These are phyloP conservation scores for Aphaenogaster floridana DNA, from an alignment of 1,140 invertebrate species.

Conservation along the genomic window DNA sequence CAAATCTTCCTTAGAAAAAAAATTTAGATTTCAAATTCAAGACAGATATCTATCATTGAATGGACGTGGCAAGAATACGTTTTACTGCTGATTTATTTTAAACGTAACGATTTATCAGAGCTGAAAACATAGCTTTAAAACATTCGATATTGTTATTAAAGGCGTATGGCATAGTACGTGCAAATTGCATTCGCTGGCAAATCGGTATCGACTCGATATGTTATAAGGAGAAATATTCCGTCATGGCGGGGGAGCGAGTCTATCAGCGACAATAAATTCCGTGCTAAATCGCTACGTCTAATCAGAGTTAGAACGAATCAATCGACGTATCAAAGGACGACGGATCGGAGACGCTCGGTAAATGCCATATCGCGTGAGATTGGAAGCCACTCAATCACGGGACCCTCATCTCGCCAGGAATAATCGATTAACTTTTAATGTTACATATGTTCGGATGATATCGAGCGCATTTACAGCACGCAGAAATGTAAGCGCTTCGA, in stretches of 20 bases:
- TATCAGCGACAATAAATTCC: slow-evolving; percentile 60
- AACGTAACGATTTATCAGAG: neutral
- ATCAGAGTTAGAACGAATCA: slow-evolving; percentile 59
- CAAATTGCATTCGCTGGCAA: slow-evolving; percentile 26
- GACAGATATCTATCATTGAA: neutral
- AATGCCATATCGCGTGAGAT: slow-evolving; percentile 57
- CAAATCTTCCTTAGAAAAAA: neutral
- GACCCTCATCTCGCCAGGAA: slow-evolving; percentile 49
- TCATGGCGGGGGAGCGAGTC: slow-evolving; percentile 18
- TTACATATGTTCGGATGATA: slow-evolving; percentile 52
- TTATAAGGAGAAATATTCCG: slow-evolving; percentile 52
- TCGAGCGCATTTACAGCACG: slow-evolving; percentile 48
- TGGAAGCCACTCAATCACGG: slow-evolving; percentile 42
- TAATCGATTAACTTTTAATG: slow-evolving; percentile 60
- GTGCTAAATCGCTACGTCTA: slow-evolving; percentile 55
- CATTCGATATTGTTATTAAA: slow-evolving; percentile 22
- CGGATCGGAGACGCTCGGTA: slow-evolving; percentile 43
- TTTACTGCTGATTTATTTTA: neutral
- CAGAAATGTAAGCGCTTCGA: slow-evolving; percentile 20
- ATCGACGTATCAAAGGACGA: slow-evolving; percentile 57
- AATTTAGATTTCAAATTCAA: neutral
- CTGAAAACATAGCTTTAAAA: neutral
- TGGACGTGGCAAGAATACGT: neutral
- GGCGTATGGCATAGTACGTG: slow-evolving; percentile 28
- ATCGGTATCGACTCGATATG: slow-evolving; percentile 22